phyloP scores from a whole-genome alignment of 2,888 invertebrate genomes.

The Troglohyphantes excavatus region DNA sequence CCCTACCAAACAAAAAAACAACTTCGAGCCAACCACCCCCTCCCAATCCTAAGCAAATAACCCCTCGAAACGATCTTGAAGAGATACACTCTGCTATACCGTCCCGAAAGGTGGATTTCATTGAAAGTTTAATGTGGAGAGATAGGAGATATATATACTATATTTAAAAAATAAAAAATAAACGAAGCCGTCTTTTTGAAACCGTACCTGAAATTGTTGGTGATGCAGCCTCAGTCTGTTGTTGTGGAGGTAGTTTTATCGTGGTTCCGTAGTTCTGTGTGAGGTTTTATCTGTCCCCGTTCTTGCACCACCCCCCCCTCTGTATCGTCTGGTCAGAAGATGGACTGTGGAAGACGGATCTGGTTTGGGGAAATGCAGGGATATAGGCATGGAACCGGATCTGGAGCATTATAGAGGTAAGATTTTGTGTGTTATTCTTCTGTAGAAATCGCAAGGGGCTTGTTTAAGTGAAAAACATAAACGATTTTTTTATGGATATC shows the following conservation, averaged over 20 bases:
- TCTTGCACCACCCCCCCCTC: slow-evolving; percentile 7
- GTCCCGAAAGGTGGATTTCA: slow-evolving; percentile 50
- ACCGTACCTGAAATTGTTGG: slow-evolving; percentile 68
- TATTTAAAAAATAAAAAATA: neutral
- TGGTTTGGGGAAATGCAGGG: slow-evolving; percentile 8
- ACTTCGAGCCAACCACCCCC: slow-evolving; percentile 6
- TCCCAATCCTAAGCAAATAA: slow-evolving; percentile 3
- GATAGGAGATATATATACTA: too few relatives aligned
- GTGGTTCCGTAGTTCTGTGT: slow-evolving; percentile 14
- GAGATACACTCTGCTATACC: slow-evolving; percentile 41
- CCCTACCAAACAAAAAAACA: slow-evolving; percentile 4
- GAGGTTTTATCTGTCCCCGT: neutral
- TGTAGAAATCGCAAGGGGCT: too few relatives aligned
- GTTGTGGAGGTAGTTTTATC: neutral
- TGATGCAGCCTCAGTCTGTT: slow-evolving; percentile 32
- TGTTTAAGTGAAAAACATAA: too few relatives aligned
- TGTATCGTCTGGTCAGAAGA: slow-evolving; percentile 19
- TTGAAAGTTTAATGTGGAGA: slow-evolving; percentile 9
- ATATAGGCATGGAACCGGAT: slow-evolving; percentile 65
- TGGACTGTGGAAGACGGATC: slow-evolving; percentile 30
- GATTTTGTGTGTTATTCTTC: too few relatives aligned
- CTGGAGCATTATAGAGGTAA: slow-evolving; percentile 68
- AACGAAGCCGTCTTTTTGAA: slow-evolving; percentile 66
- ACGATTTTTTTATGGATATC: too few relatives aligned
- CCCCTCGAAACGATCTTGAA: neutral